Evolutionary conservation across 2,888 invertebrate genomes (phyloP).

Genomic region (Idaea dimidiata): DNA sequence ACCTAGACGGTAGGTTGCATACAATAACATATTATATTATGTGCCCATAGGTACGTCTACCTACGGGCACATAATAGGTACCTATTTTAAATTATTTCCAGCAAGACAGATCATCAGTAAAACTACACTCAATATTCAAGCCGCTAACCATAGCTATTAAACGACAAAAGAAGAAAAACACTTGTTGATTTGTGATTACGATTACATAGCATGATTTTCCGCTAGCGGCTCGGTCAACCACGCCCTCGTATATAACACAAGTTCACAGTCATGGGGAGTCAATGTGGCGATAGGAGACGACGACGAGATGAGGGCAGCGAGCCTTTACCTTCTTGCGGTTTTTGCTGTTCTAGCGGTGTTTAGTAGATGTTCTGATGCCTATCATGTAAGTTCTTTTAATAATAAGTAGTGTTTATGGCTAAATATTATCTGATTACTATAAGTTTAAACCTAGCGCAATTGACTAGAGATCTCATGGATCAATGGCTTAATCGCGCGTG

Average conservation of each 20-base stretch:
- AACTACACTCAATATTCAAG: neutral
- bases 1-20: too few species aligned
- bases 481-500: too few species aligned
- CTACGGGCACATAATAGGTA: too few species aligned
- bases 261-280: constrained; percentile 71
- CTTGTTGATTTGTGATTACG: constrained; percentile 51
- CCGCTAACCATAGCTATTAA: constrained; percentile 3
- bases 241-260: constrained; percentile 75
- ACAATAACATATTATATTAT: too few species aligned
- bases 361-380: constrained; percentile 41
- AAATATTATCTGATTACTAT: too few species aligned
- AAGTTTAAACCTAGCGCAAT: too few species aligned
- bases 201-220: constrained; percentile 62
- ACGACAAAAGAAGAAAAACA: constrained; percentile 29
- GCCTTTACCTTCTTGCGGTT: constrained; percentile 37
- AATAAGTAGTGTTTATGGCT: too few species aligned
- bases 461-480: too few species aligned
- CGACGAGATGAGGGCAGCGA: constrained; percentile 54
- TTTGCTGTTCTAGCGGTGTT: constrained; percentile 42
- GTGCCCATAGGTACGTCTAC: too few species aligned
- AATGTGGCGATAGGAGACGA: constrained; percentile 47
- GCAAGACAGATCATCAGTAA: neutral
- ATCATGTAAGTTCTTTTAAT: constrained; percentile 48
- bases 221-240: constrained; percentile 57
- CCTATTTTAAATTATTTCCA: neutral